Evolutionary conservation across 2,113 vertebrate genomes (phyloP), one percentile per base, ranked within the genome.

Genomic region (Dolichotis patagonum): DNA sequence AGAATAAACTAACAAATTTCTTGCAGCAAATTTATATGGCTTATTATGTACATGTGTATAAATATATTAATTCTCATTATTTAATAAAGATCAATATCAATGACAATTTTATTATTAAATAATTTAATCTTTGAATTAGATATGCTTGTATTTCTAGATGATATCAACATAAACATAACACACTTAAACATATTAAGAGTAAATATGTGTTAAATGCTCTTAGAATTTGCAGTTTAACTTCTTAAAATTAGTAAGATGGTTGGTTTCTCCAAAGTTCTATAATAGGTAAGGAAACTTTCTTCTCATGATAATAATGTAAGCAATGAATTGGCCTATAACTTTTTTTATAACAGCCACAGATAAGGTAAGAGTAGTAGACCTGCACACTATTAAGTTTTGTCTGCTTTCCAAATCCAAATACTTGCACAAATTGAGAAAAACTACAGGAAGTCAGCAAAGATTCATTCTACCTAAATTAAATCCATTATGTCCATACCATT

Each of bases 311-410:
- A 24, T 35, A 82, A 85, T 3, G 17, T 60, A 16, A 73, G 41
- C 0, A 17, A 52, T 13, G 62, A 41, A 90, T 62, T 43, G 38
- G 12, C 2, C 35, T 35, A 16, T 82, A 56, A 3, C 3, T 35
- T 35, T 26, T 83, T 80, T 10, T 22, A 5, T 28, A 91, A 58
- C 22, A 73, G 14, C 20, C 16, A 71, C 10, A 32, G 8, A 1
- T 43, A 38, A 60, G 12, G 0, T 85, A 17, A 87, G 1, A 10
- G 52, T 52, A 22, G 38, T 63, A 22, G 9, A 10, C 75, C 49
- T 49, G n/a, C 3, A 5, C 7, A 12, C 2, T 2, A 69, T 10
- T 3, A 24, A 20, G 7, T 2, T 35, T 3, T 5, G 5, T 16
- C 9, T 10, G 32, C 12, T 75, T 12, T 17, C 28, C 4, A 5